A percentile compares a stretch with the other conserved stretches of the same genome.
Evolutionary conservation across 2,888 invertebrate species (phyloP).

Genomic region (Boloria selene): DNA sequence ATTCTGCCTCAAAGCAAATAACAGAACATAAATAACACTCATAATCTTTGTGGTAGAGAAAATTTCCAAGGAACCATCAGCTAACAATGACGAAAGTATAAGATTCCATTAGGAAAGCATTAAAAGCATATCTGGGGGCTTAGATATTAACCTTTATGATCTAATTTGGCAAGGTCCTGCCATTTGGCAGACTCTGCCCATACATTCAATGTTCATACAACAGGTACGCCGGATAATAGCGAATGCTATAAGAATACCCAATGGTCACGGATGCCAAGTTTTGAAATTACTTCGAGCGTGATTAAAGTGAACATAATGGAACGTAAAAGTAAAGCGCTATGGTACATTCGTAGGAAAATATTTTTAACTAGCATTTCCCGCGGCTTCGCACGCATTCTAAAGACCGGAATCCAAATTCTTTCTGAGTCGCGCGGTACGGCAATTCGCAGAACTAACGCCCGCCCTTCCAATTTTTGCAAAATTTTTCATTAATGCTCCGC

Average conservation of each 20-base stretch:
- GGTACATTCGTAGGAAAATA: background rate
- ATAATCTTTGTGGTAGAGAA: background rate
- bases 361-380: no score
- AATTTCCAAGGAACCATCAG: constrained; percentile 16
- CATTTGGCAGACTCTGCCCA: constrained; percentile 62
- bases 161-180: constrained; percentile 67
- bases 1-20: no score
- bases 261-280: constrained; percentile 41
- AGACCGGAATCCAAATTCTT: no score
- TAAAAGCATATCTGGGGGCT: constrained; percentile 46
- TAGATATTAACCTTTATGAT: constrained; percentile 74
- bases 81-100: constrained; percentile 31
- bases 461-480: no score
- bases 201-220: constrained; percentile 57
- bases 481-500: no score
- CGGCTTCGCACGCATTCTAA: no score
- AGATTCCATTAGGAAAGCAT: constrained; percentile 42
- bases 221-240: constrained; percentile 54
- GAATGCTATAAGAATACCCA: constrained; percentile 31
- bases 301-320: constrained; percentile 9
- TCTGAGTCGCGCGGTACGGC: no score
- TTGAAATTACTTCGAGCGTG: constrained; percentile 27
- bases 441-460: no score
- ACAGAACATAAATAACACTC: no score
- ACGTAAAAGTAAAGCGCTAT: background rate